Conservation (phyloP, 2,888 invertebrate genomes). For the Tubulanus polymorphus region DNA sequence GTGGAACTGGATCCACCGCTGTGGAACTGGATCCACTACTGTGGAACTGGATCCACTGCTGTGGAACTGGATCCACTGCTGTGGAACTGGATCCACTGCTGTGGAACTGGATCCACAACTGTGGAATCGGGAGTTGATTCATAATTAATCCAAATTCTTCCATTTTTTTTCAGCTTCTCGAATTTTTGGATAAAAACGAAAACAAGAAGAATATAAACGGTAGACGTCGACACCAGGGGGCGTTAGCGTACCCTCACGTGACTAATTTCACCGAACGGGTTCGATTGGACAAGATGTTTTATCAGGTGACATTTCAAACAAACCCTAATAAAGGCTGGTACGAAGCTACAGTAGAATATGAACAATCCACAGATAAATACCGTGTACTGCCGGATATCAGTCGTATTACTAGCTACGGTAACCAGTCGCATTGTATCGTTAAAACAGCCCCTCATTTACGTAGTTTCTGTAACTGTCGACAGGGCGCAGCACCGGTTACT, state of each 20-base stretch:
- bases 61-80: too few relatives aligned
- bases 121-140: too few relatives aligned
- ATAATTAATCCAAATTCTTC: not conserved
- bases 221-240: too few relatives aligned
- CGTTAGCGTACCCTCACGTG: slow-evolving; percentile 23
- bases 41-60: not conserved
- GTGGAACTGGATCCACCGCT: too few relatives aligned
- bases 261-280: slow-evolving; percentile 29
- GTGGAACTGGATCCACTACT: not conserved
- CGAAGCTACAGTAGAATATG: slow-evolving; percentile 35
- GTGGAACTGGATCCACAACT: too few relatives aligned
- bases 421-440: slow-evolving; percentile 34
- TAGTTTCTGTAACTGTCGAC: slow-evolving; percentile 39
- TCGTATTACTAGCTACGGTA: slow-evolving; percentile 35
- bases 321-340: slow-evolving; percentile 31
- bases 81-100: too few relatives aligned
- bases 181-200: slow-evolving; percentile 27
- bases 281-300: slow-evolving; percentile 27
- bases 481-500: too few relatives aligned
- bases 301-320: slow-evolving; percentile 34
- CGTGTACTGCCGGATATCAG: slow-evolving; percentile 26
- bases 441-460: slow-evolving; percentile 31
- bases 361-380: slow-evolving; percentile 17
- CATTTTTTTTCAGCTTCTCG: slow-evolving; percentile 26
- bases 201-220: too few relatives aligned